A percentile compares a stretch with the other conserved stretches of the same genome.
These are phyloP conservation scores for Cheilosia soror DNA, from an alignment of 2,888 invertebrate species.

Conservation along the genomic window DNA sequence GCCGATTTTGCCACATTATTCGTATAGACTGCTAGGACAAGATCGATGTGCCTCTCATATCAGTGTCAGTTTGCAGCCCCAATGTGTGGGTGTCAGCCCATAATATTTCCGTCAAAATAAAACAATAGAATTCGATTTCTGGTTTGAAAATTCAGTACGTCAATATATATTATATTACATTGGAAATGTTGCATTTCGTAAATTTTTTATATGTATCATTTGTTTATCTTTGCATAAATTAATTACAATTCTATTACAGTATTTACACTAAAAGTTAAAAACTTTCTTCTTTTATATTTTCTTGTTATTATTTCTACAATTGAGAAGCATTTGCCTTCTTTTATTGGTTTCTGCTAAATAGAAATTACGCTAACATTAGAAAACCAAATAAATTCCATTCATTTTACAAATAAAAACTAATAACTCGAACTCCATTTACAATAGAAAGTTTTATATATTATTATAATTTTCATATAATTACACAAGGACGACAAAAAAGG, in stretches of 20 bases:
- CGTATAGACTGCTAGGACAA: too few relatives aligned
- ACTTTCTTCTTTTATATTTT: slow-evolving; percentile 16
- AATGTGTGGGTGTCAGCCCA: too few relatives aligned
- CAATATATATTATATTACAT: slow-evolving; percentile 33
- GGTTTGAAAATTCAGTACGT: slow-evolving; percentile 47
- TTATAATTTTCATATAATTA: slow-evolving; percentile 9
- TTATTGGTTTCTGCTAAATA: neutral
- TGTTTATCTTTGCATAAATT: slow-evolving; percentile 61
- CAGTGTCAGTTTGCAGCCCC: too few relatives aligned
- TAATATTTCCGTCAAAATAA: neutral
- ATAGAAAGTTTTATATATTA: slow-evolving; percentile 5
- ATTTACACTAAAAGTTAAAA: slow-evolving; percentile 51
- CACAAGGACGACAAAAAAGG: slow-evolving; percentile 42
- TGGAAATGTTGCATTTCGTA: slow-evolving; percentile 68
- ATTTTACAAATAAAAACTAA: neutral
- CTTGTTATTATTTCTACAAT: neutral
- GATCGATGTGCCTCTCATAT: too few relatives aligned
- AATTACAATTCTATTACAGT: slow-evolving; percentile 53
- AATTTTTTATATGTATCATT: slow-evolving; percentile 31
- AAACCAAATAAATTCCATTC: neutral
- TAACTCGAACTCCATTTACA: slow-evolving; percentile 32
- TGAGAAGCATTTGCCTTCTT: slow-evolving; percentile 27
- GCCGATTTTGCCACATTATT: too few relatives aligned
- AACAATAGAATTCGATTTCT: neutral
- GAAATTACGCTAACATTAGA: slow-evolving; percentile 11